A percentile compares a stretch with the other conserved stretches of the same genome.
phyloP scores from a whole-genome alignment of 1,140 invertebrate genomes.

The Drosophila aff. region DNA sequence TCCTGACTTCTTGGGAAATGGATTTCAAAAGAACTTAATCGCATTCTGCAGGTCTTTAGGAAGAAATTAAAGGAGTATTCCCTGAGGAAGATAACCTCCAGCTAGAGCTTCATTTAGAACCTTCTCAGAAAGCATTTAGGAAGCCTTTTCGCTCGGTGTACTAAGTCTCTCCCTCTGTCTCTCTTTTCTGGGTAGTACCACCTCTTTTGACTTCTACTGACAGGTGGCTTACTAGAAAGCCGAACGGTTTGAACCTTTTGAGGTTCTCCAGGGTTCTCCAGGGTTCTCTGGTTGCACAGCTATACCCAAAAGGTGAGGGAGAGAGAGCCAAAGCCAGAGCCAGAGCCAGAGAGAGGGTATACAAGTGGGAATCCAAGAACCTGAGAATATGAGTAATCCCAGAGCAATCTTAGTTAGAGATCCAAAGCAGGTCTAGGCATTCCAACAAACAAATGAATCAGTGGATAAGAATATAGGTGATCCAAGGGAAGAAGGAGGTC shows the following conservation, averaged over 20 bases:
- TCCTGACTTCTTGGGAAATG: background rate
- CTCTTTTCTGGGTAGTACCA: background rate
- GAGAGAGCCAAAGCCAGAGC: background rate
- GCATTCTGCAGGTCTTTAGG: fast-evolving
- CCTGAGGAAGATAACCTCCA: background rate
- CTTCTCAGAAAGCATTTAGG: background rate
- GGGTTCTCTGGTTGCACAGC: background rate
- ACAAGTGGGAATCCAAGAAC: background rate
- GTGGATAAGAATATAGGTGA: slow-evolving; percentile 9
- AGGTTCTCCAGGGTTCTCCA: slow-evolving; percentile 1
- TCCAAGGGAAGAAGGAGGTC: background rate
- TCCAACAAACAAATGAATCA: slow-evolving; percentile 14
- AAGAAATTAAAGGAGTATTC: background rate
- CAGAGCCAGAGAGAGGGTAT: background rate
- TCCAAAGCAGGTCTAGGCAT: background rate
- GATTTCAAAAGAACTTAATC: background rate
- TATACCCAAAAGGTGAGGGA: background rate
- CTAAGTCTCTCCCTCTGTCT: background rate
- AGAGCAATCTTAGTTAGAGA: slow-evolving; percentile 13
- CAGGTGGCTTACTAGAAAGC: background rate
- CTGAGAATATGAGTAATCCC: slow-evolving; percentile 11
- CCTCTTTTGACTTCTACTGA: slow-evolving; percentile 3
- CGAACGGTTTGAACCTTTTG: slow-evolving; percentile 3
- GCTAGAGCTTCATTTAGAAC: no score
- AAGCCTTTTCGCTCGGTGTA: background rate